Conservation (phyloP, 2,113 vertebrate species). For the Pycnonotus jocosus region DNA sequence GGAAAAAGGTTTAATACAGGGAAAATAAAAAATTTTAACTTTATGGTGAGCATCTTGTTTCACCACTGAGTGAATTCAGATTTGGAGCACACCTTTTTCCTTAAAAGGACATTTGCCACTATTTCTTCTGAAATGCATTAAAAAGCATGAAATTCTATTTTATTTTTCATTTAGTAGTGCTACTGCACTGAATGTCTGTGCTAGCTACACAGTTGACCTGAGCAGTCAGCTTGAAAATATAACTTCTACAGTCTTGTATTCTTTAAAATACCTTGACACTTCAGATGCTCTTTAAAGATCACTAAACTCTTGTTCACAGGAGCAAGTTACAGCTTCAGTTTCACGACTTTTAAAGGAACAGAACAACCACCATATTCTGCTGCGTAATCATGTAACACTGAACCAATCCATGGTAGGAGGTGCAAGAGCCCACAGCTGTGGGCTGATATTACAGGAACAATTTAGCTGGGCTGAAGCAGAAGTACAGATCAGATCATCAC, state of each 20-base stretch:
- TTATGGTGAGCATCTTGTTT: neutral
- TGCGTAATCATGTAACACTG: neutral
- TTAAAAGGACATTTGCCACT: neutral
- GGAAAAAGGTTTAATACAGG: neutral
- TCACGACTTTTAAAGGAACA: neutral
- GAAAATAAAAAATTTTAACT: neutral
- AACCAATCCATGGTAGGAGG: neutral
- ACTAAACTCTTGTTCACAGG: neutral
- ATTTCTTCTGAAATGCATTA: neutral
- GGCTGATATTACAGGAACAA: neutral
- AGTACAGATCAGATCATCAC: neutral
- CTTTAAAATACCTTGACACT: neutral
- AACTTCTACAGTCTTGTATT: neutral
- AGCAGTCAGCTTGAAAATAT: neutral
- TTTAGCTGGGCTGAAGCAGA: neutral
- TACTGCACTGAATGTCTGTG: neutral
- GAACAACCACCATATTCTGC: neutral
- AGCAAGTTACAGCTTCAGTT: neutral
- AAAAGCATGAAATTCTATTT: neutral
- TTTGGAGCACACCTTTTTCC: neutral
- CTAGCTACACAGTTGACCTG: neutral
- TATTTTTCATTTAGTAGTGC: neutral
- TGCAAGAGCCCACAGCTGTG: neutral
- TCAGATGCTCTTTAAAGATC: neutral
- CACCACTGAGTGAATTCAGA: neutral